A percentile compares a stretch with the other conserved stretches of the same genome.
These are phyloP conservation scores for Electrona antarctica DNA, from an alignment of 2,113 vertebrate species.

Conservation along the genomic window DNA sequence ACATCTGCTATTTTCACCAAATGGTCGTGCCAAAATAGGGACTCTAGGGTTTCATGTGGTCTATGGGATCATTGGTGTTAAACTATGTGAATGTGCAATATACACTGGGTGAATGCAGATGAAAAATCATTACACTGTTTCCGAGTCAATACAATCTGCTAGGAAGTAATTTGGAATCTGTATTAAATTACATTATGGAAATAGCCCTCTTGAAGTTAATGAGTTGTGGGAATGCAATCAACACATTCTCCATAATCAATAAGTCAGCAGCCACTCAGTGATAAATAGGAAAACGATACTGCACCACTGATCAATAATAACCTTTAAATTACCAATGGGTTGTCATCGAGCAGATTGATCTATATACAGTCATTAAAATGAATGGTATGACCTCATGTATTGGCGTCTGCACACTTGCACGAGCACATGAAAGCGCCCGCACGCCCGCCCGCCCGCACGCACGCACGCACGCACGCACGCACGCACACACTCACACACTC, in stretches of 20 bases:
- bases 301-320: slow-evolving; percentile 26
- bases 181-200: background rate
- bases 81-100: too few species aligned
- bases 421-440: too few species aligned
- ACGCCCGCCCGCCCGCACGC: background rate
- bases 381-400: slow-evolving; percentile 8
- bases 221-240: background rate
- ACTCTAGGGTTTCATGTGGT: too few species aligned
- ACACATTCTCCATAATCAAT: slow-evolving; percentile 10
- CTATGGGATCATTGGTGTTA: too few species aligned
- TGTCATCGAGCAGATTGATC: background rate
- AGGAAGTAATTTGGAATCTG: background rate
- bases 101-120: background rate
- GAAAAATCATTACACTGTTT: background rate
- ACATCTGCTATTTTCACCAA: too few species aligned
- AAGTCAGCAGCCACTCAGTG: slow-evolving; percentile 13
- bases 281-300: slow-evolving; percentile 13
- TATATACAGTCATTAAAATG: slow-evolving; percentile 18
- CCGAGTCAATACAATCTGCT: background rate
- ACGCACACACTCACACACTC: background rate
- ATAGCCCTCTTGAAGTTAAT: background rate
- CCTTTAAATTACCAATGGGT: slow-evolving; percentile 9
- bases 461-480: background rate
- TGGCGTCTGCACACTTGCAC: background rate
- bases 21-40: too few species aligned